Conservation (phyloP, 1,140 invertebrate genomes). For the Leptonema lineaticorne region DNA sequence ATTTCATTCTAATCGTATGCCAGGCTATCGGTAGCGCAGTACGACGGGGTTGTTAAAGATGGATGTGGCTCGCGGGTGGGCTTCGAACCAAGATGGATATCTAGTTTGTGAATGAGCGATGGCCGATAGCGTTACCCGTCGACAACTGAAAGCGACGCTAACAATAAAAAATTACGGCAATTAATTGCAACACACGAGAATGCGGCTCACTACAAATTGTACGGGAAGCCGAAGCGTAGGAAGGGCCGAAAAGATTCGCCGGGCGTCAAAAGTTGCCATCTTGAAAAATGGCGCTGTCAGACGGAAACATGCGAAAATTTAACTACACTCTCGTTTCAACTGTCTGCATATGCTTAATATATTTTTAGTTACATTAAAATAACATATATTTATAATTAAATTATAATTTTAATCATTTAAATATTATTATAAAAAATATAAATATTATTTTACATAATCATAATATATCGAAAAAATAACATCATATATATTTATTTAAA, state of each 20-base stretch:
- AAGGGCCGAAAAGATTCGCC: slow-evolving; percentile 1
- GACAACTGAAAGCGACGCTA: slow-evolving; percentile 33
- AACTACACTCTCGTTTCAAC: no score
- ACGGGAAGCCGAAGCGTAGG: slow-evolving; percentile 4
- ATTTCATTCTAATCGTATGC: no score
- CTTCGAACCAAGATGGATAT: slow-evolving; percentile 30
- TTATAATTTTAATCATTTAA: no score
- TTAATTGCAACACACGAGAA: slow-evolving; percentile 29
- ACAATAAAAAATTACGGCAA: slow-evolving; percentile 34
- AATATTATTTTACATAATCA: no score
- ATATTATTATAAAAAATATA: no score
- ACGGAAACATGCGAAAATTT: background rate
- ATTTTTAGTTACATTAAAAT: no score
- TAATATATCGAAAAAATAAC: no score
- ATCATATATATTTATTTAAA: no score
- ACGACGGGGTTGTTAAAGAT: background rate
- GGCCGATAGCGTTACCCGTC: slow-evolving; percentile 21
- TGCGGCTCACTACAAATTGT: slow-evolving; percentile 25
- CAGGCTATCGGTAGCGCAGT: background rate
- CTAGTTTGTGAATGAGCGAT: slow-evolving; percentile 35
- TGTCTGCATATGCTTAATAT: no score
- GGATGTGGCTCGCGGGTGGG: slow-evolving; percentile 22
- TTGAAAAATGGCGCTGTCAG: background rate
- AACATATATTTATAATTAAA: no score
- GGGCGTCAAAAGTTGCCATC: background rate